phyloP scores from a whole-genome alignment of 2,797 vertebrate genomes.

The Enteromius afrohamiltoni region DNA sequence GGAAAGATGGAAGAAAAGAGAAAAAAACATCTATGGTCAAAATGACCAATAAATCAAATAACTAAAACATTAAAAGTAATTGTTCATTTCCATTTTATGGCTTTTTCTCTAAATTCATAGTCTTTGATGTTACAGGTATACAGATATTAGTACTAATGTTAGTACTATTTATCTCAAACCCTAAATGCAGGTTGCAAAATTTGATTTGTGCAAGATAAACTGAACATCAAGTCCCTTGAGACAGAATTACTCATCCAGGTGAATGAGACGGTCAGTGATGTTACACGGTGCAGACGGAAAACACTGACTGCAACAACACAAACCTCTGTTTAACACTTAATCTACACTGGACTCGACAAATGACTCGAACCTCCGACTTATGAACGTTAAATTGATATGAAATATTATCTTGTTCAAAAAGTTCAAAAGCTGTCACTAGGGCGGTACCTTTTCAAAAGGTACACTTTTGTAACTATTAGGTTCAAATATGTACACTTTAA shows the following conservation, averaged over 20 bases:
- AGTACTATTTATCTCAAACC: neutral
- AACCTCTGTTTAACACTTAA: neutral
- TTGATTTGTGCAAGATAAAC: constrained; percentile 13
- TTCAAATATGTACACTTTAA: too few relatives aligned
- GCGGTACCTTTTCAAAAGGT: too few relatives aligned
- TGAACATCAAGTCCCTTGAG: neutral
- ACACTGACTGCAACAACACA: neutral
- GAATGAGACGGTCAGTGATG: neutral
- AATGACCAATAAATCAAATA: neutral
- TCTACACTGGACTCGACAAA: neutral
- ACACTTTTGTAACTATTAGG: too few relatives aligned
- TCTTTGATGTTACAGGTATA: constrained; percentile 8
- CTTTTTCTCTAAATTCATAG: constrained; percentile 21
- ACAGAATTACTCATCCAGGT: neutral
- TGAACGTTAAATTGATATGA: neutral
- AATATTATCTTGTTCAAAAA: neutral
- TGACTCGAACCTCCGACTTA: neutral
- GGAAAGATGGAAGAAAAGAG: neutral
- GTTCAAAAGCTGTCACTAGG: too few relatives aligned
- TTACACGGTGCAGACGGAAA: neutral
- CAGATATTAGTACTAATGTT: neutral
- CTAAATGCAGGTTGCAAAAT: neutral
- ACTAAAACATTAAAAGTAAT: neutral
- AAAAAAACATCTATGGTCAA: neutral
- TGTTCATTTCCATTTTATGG: constrained; percentile 23